Evolutionary conservation across 2,113 vertebrate genomes (phyloP).

Genomic region (Cyanistes caeruleus): DNA sequence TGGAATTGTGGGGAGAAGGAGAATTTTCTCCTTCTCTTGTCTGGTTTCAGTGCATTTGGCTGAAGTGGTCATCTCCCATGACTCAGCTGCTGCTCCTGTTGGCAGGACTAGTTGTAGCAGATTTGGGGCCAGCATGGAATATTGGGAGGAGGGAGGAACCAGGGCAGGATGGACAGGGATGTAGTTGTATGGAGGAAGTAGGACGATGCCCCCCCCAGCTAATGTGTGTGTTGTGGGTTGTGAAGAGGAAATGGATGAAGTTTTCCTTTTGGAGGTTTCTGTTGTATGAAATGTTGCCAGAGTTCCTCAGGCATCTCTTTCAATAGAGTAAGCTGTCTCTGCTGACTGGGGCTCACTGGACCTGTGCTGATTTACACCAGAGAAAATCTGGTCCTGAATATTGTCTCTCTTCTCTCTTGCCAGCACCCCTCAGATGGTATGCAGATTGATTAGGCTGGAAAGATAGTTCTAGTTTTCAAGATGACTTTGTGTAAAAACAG

Average conservation of each 20-base stretch:
- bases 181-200: neutral
- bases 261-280: slow-evolving; percentile 18
- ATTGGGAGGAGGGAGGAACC: neutral
- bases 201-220: neutral
- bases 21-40: neutral
- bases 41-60: slow-evolving; percentile 34
- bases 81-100: slow-evolving; percentile 57
- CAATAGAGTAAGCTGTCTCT: neutral
- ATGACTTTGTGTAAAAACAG: neutral
- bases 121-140: neutral
- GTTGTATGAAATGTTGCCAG: neutral
- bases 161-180: neutral
- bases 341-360: neutral
- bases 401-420: neutral
- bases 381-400: neutral
- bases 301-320: neutral
- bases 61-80: slow-evolving; percentile 28
- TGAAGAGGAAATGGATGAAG: neutral
- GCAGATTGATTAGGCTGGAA: neutral
- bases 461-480: neutral
- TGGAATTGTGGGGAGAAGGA: neutral
- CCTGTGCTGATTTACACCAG: neutral
- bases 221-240: neutral
- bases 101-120: slow-evolving; percentile 52
- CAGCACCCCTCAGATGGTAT: neutral